phyloP scores from a whole-genome alignment of 2,113 vertebrate species.

The Ranitomeya imitator region DNA sequence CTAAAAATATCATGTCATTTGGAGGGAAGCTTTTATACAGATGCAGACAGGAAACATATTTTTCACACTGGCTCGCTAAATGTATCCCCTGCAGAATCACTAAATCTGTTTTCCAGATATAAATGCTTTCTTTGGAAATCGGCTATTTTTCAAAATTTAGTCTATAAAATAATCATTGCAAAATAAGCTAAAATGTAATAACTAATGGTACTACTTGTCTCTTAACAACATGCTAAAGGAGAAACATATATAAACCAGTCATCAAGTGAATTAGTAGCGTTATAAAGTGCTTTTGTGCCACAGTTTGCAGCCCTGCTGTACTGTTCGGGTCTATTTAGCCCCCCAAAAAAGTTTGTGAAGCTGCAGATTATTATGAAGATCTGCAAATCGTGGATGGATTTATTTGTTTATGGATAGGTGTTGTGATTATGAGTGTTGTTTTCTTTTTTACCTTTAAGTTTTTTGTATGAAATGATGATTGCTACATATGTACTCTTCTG shows the following conservation, averaged over 20 bases:
- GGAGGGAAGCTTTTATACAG: conserved; percentile 73
- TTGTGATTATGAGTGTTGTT: no score
- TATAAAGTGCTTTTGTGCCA: neutral
- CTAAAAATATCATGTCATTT: conserved; percentile 78
- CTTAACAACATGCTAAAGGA: neutral
- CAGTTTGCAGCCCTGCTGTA: neutral
- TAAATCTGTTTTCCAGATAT: conserved; percentile 63
- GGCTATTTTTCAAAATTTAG: conserved; percentile 53
- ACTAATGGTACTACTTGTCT: neutral
- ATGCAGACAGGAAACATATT: conserved; percentile 68
- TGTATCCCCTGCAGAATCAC: conserved; percentile 67
- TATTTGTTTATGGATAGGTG: no score
- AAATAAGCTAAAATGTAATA: conserved; percentile 9
- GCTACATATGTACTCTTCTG: no score
- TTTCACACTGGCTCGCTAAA: conserved; percentile 66
- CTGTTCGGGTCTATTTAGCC: no score
- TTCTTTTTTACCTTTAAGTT: no score
- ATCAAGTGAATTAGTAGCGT: neutral
- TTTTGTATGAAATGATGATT: no score
- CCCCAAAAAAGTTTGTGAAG: no score
- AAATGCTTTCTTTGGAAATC: conserved; percentile 68
- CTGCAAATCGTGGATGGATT: no score
- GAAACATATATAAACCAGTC: neutral
- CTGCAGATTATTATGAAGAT: no score
- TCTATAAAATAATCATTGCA: conserved; percentile 18